Percentiles rank a stretch among this genome's conserved stretches.
Conservation (phyloP, 2,113 vertebrate species). For the Chelonoidis abingdonii region DNA sequence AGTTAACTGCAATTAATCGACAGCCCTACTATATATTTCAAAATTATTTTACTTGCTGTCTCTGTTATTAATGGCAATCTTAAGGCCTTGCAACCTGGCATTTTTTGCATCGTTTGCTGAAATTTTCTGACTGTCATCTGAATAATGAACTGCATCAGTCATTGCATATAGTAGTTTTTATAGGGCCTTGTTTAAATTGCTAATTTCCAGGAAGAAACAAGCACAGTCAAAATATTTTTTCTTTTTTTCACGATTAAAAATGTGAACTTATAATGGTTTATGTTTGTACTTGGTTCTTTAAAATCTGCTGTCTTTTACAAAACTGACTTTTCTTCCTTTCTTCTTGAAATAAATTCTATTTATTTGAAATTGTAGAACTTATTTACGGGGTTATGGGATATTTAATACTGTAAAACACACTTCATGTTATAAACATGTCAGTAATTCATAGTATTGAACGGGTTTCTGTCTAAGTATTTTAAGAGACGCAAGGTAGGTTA, state of each 20-base stretch:
- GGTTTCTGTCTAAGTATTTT: background rate
- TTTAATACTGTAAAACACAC: background rate
- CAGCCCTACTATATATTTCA: background rate
- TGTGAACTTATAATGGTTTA: background rate
- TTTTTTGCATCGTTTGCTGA: conserved; percentile 74
- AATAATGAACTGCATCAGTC: conserved; percentile 61
- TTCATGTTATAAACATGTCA: background rate
- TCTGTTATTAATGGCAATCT: conserved; percentile 53
- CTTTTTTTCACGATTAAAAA: background rate
- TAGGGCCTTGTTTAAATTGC: conserved; percentile 27
- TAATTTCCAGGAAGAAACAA: background rate
- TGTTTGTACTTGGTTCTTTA: conserved; percentile 7
- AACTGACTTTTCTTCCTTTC: background rate
- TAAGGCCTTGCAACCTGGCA: conserved; percentile 37
- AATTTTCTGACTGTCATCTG: conserved; percentile 54
- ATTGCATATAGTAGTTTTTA: conserved; percentile 4
- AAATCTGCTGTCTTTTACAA: background rate
- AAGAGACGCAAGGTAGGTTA: background rate
- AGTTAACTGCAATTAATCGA: no score
- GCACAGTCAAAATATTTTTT: background rate
- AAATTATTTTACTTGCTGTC: conserved; percentile 21
- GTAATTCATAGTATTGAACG: background rate
- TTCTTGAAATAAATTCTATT: background rate
- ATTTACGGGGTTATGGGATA: background rate
- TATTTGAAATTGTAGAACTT: conserved; percentile 12